Base-by-base conservation (phyloP, 2,797 vertebrate species). In the Micropoecilia bifurca region DNA sequence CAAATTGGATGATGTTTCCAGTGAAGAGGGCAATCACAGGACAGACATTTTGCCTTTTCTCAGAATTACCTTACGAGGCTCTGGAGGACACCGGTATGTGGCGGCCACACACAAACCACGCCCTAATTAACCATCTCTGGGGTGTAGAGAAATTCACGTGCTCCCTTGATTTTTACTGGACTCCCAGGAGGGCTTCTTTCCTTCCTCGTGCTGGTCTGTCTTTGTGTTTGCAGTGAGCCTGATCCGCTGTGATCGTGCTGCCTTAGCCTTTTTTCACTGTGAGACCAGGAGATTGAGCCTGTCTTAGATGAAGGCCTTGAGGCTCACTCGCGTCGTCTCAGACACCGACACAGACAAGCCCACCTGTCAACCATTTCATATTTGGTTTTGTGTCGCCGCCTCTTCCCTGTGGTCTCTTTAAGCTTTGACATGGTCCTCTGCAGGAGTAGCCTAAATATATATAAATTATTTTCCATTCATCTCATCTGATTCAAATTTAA, bases 151-250 rank as follows among this genome's bases (percentile, higher is more conserved):
- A 89, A 90, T 83, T 81, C 72, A 48, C 3, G 1, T 13, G 79
- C 76, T 91, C 76, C 85, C 83, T 78, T 89, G 59, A 91, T 90
- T 89, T 90, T 80, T 71, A 71, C 74, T 36, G 30, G 53, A 80
- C 88, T 90, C 92, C 82, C 43, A 0, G 76, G 84, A 87, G 87
- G 72, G 45, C 66, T 57, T 80, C 36, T 85, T 92, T 91, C 84
- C 89, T 94, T 94, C 90, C 92, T 92, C 86, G 82, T 84, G 80
- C 92, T 69, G 74, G 83, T 78, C 83, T 82, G 46, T 28, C 85
- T 86, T 88, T 74, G 89, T 90, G 73, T 91, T 85, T 76, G 75
- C 84, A 90, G 87, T 89, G 50, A 87, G 74, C 69, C 74, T 81
- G 88, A 90, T 78, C 75, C 81, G 78, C 80, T 86, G 48, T 89